Evolutionary conservation across 2,797 vertebrate species (phyloP).

Genomic region (Pyrocephalus nanus): DNA sequence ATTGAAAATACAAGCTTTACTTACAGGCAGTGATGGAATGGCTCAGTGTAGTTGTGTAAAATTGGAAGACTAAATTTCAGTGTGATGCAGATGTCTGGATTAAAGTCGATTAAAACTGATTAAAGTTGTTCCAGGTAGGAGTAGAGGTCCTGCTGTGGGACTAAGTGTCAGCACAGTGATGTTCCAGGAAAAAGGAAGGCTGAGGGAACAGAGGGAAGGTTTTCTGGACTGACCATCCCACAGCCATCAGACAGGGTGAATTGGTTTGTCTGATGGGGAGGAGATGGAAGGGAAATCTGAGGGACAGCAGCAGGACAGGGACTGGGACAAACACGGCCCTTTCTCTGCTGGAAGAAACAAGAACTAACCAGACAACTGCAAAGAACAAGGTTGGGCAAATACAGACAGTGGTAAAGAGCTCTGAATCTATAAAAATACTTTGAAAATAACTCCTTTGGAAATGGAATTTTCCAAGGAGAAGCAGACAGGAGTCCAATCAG

Average conservation of each 20-base stretch:
- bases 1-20: not conserved
- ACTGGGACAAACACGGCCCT: not conserved
- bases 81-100: not conserved
- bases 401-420: not conserved
- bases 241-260: not conserved
- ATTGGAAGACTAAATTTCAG: not conserved
- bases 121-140: not conserved
- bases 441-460: not conserved
- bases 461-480: not conserved
- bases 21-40: not conserved
- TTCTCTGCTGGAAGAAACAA: not conserved
- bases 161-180: fast-evolving
- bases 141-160: not conserved
- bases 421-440: not conserved
- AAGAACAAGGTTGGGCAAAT: not conserved
- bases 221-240: too few species aligned
- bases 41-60: not conserved
- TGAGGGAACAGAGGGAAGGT: not conserved
- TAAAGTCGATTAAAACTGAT: not conserved
- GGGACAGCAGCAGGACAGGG: not conserved
- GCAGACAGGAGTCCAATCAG: not conserved
- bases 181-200: not conserved
- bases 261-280: not conserved
- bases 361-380: not conserved
- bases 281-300: not conserved